Conservation (phyloP, 2,113 vertebrate genomes). For the Puma concolor region DNA sequence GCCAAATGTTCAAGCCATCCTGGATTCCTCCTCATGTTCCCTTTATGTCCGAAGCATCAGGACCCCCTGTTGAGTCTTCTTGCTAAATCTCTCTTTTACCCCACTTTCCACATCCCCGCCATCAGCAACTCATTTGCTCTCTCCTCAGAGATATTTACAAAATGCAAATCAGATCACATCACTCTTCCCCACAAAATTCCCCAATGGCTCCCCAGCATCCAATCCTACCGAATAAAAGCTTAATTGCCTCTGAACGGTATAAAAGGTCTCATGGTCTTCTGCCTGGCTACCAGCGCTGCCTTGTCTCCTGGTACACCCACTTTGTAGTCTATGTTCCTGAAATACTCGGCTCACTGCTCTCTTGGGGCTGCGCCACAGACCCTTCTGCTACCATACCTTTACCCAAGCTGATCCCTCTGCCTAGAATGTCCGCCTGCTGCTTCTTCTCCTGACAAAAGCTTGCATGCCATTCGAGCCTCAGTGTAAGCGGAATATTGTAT, state of each 20-base stretch:
- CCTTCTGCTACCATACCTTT: too few species aligned
- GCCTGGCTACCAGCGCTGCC: neutral
- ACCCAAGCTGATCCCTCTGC: neutral
- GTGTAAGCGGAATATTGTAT: neutral
- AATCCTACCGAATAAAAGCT: neutral
- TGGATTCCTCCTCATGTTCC: neutral
- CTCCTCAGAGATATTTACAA: neutral
- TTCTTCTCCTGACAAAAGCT: neutral
- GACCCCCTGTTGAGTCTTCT: neutral
- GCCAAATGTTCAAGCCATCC: neutral
- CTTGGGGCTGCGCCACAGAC: neutral
- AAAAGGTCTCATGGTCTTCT: neutral
- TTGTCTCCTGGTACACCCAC: accelerated
- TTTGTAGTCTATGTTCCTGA: neutral
- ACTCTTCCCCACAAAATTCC: neutral
- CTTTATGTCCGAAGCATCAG: neutral
- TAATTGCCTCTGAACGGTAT: neutral
- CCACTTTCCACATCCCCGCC: neutral
- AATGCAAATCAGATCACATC: neutral
- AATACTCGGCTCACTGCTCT: neutral
- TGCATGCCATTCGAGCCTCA: neutral
- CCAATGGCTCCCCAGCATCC: neutral
- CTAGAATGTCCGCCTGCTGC: neutral
- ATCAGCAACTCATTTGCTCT: neutral
- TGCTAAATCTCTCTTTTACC: neutral